Evolutionary conservation across 2,888 invertebrate genomes (phyloP), one percentile per base, ranked within the genome.

Genomic region (Criorhina ranunculi): DNA sequence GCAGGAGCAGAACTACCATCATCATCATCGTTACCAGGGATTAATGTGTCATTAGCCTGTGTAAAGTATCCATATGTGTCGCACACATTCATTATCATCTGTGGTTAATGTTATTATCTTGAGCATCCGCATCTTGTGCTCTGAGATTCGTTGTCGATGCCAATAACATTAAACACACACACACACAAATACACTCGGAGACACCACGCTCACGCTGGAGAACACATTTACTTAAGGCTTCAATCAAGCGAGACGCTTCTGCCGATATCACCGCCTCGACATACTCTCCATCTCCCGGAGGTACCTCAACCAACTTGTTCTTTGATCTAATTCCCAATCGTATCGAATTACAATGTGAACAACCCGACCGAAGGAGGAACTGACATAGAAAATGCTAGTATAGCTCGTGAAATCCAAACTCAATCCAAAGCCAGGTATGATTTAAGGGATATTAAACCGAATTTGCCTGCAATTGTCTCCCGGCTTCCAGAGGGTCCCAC

Each of bases 321-420:
- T 51, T 64, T 83, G 83, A 79, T 79, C 83, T 69, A 69, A 83
- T 83, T 83, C 83, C 79, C 83, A 83, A 79, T 78, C 49, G 73
- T 67, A 83, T 83, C 37, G 42, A 64, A 79, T 83, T 75, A 83
- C 83, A 79, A 79, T 69, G 69, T 42, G 69, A 66, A 82, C 40
- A 49, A 62, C 31, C 44, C 35, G 9, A 15, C 37, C 49, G 19
- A 44, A 53, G 37, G 42, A 60, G 57, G 62, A 60, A 60, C 42
- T 31, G 24, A 64, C 17, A n/a, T n/a, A n/a, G 55, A 46, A n/a
- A 9, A 46, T 17, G 19, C 9, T 19, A 53, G 8, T 40, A 33
- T 40, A 33, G 55, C 53, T 51, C 2, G 19, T 46, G 53, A 44
- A 40, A 60, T 60, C 51, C 37, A 60, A 12, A 51, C 60, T n/a